A percentile compares a stretch with the other conserved stretches of the same genome.
These are phyloP conservation scores for Peromyscus melanophrys DNA, from an alignment of 2,797 vertebrate species.

Conservation along the genomic window DNA sequence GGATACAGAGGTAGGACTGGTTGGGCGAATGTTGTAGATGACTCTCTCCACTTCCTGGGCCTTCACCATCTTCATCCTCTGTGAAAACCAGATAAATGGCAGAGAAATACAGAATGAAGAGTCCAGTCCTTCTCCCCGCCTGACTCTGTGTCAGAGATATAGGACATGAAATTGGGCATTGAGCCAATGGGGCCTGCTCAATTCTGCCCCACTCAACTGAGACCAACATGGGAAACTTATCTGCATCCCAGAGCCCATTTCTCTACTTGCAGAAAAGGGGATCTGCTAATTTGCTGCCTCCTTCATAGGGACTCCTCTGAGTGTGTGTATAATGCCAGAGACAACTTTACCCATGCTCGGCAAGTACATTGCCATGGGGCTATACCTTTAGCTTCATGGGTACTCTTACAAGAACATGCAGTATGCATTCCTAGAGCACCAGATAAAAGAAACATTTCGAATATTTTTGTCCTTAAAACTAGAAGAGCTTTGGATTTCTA, in stretches of 20 bases:
- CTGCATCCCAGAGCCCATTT: neutral
- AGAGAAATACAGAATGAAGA: neutral
- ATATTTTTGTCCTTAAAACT: constrained; percentile 30
- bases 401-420: neutral
- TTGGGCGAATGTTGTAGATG: constrained; percentile 89
- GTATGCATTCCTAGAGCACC: neutral
- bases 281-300: neutral
- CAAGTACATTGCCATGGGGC: neutral
- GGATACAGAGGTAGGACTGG: constrained; percentile 98
- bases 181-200: neutral
- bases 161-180: neutral
- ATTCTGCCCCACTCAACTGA: neutral
- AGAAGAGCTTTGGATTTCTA: constrained; percentile 28
- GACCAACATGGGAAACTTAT: neutral
- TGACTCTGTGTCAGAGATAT: neutral
- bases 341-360: neutral
- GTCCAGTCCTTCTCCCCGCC: neutral
- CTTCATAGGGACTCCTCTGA: neutral
- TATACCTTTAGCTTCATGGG: neutral
- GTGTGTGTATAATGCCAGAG: neutral
- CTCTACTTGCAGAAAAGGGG: neutral
- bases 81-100: neutral
- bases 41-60: constrained; percentile 90
- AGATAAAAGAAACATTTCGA: constrained; percentile 16
- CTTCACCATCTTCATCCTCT: constrained; percentile 96